Percentiles rank a stretch among this genome's conserved stretches.
phyloP scores from a whole-genome alignment of 2,888 invertebrate genomes.

The Octodonta nipae region DNA sequence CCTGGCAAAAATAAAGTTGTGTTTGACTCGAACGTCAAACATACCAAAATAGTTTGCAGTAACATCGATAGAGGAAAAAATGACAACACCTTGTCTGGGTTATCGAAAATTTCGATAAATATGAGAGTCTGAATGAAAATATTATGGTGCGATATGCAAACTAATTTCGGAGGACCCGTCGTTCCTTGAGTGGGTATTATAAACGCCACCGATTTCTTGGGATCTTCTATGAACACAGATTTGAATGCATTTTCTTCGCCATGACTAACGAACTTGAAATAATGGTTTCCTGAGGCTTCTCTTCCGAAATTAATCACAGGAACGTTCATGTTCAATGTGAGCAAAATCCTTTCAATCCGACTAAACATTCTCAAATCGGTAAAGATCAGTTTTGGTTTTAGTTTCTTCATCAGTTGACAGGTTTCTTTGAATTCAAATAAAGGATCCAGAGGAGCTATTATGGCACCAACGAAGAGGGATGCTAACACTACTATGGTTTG shows the following conservation, averaged over 20 bases:
- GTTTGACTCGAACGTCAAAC: conserved; percentile 21
- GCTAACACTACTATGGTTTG: conserved; percentile 27
- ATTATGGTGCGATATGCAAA: conserved; percentile 26
- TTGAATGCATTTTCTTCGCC: conserved; percentile 17
- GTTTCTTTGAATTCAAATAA: conserved; percentile 21
- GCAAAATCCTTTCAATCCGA: conserved; percentile 19
- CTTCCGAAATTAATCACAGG: background rate
- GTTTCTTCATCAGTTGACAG: conserved; percentile 15
- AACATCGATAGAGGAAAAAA: conserved; percentile 27
- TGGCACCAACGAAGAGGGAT: conserved; percentile 24
- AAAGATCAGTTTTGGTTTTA: conserved; percentile 28
- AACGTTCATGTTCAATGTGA: conserved; percentile 7
- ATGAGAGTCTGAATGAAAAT: conserved; percentile 19
- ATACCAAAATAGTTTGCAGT: conserved; percentile 22
- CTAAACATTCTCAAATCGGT: conserved; percentile 24
- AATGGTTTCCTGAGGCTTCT: background rate
- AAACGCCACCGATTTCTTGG: conserved; percentile 23
- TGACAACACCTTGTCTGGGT: conserved; percentile 22
- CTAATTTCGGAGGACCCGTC: conserved; percentile 20
- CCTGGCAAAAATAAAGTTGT: conserved; percentile 21
- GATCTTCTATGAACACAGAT: conserved; percentile 18
- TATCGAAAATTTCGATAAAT: conserved; percentile 17
- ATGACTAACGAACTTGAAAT: background rate
- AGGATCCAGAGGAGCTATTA: conserved; percentile 26
- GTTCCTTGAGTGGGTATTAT: conserved; percentile 27